Evolutionary conservation across 2,113 vertebrate species (phyloP), one percentile per base, ranked within the genome.

Genomic region (Plestiodon gilberti): DNA sequence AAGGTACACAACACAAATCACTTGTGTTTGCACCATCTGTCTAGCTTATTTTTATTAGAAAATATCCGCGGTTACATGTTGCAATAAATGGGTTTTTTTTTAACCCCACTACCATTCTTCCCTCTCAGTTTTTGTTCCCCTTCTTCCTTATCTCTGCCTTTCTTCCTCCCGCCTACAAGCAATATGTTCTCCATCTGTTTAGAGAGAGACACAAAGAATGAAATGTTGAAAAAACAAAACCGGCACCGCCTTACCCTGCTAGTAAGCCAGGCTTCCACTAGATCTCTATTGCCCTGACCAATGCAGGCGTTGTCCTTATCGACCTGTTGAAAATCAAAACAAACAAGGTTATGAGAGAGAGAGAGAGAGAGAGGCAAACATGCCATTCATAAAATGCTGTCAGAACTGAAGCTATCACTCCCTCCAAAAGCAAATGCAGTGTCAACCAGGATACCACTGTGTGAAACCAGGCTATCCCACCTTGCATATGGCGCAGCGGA

Each of bases 241-340:
- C 43, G 76, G 6, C 20, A n/a, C 57, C 57, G 33, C n/a, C 14
- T 86, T 79, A 62, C 76, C 84, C 78, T 71, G 64, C 71, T 86
- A 79, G 40, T n/a, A 33, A n/a, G 71, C 57, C 76, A 71, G 43
- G 65, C 4, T 28, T 71, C 30, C 3, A 3, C 48, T 43, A 6
- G 22, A 14, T 71, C n/a, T 70, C n/a, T 52, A 11, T 28, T 20
- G 13, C 35, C n/a, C n/a, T 23, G 3, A 79, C 9, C 33, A 43
- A 9, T 33, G 30, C 30, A 48, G 35, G 40, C 33, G 43, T 35
- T 64, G 43, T 70, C 38, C 64, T n/a, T 40, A 7, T 11, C 43
- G 23, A n/a, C 30, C 84, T 86, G 69, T 33, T 70, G 22, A 71
- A 86, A 62, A 73, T 59, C 13, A 35, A 73, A 35, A 33, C 48